Percentiles rank a stretch among this genome's conserved stretches.
Evolutionary conservation across 92 coral and sea anemone genomes (phyloP).

Genomic region (Anthopleura xanthogrammica): DNA sequence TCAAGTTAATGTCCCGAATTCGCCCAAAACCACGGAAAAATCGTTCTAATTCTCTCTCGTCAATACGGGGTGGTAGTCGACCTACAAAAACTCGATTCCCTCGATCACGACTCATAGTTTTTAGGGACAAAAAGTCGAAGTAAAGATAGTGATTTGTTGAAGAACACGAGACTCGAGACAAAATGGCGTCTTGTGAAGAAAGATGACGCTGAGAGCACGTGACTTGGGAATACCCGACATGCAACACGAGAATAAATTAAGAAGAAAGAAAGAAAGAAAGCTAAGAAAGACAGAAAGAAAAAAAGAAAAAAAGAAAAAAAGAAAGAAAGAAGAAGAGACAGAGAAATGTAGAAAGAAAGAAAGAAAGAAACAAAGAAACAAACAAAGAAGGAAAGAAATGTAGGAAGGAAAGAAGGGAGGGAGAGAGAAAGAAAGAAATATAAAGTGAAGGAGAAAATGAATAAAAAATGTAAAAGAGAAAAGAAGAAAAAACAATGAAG

Average conservation of each 20-base stretch:
- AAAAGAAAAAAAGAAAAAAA: too few relatives aligned
- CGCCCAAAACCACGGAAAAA: constrained; percentile 92
- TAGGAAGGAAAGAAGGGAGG: too few relatives aligned
- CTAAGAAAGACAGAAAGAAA: too few relatives aligned
- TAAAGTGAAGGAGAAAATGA: too few relatives aligned
- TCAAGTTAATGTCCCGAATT: constrained; percentile 89
- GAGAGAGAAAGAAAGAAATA: too few relatives aligned
- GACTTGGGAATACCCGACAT: constrained; percentile 12
- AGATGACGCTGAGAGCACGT: constrained; percentile 16
- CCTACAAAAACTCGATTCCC: constrained; percentile 95
- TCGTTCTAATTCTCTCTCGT: constrained; percentile 80
- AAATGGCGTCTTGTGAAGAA: constrained; percentile 29
- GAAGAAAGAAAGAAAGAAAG: too few relatives aligned
- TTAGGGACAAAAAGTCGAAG: not conserved
- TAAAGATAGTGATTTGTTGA: not conserved
- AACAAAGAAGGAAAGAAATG: too few relatives aligned
- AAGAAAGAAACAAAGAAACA: too few relatives aligned
- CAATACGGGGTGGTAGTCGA: constrained; percentile 74
- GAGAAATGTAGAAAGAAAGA: too few relatives aligned
- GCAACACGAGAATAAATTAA: not conserved
- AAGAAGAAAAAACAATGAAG: too few relatives aligned
- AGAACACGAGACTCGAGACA: not conserved
- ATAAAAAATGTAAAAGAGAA: too few relatives aligned
- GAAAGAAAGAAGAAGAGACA: too few relatives aligned
- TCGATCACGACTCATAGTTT: constrained; percentile 87